These are phyloP conservation scores for Macropis europaea DNA, from an alignment of 2,888 invertebrate genomes.

Conservation along the genomic window DNA sequence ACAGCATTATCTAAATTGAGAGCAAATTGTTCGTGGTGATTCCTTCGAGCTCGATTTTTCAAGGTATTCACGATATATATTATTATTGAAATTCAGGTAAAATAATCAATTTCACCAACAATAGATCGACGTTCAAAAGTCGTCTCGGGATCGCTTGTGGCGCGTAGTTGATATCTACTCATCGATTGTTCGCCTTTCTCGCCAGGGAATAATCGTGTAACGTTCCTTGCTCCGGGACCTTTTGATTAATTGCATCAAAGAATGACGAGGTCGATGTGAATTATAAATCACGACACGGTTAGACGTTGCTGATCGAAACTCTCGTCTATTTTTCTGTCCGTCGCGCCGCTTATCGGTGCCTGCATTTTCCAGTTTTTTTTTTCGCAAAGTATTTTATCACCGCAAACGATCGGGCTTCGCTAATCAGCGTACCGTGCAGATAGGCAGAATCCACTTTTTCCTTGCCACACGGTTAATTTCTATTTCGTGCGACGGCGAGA, in stretches of 20 bases:
- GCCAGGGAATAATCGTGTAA: conserved; percentile 42
- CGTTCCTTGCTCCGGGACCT: conserved; percentile 16
- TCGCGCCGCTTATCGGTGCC: conserved; percentile 22
- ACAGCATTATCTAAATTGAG: too few species aligned
- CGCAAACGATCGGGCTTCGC: conserved; percentile 16
- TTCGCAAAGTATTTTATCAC: conserved; percentile 27
- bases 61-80: not conserved
- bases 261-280: conserved; percentile 45
- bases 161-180: conserved; percentile 23
- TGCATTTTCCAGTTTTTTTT: conserved; percentile 9
- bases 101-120: not conserved
- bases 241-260: conserved; percentile 53
- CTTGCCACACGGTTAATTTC: not conserved
- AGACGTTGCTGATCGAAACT: conserved; percentile 36
- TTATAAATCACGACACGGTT: conserved; percentile 56
- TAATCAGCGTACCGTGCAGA: conserved; percentile 4
- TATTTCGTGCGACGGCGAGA: not conserved
- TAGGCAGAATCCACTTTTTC: not conserved
- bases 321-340: conserved; percentile 14
- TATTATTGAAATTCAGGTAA: not conserved
- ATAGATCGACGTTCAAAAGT: conserved; percentile 9
- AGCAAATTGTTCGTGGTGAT: too few species aligned
- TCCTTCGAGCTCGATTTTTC: not conserved
- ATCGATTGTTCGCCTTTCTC: conserved; percentile 43
- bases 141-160: conserved; percentile 10